phyloP scores from a whole-genome alignment of 2,797 vertebrate genomes.

The Falco biarmicus region DNA sequence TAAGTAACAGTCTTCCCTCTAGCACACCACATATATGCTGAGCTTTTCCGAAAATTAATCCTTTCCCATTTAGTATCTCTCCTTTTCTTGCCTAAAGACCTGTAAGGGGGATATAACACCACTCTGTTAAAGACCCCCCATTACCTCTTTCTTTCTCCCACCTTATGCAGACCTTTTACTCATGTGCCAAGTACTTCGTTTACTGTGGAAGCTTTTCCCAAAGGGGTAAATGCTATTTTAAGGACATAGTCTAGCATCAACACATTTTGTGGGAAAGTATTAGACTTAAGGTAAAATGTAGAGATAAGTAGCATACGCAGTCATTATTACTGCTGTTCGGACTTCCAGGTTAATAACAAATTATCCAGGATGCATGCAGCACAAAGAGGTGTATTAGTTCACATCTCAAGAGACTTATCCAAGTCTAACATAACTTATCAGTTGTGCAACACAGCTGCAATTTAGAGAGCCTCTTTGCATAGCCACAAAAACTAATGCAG shows the following conservation, averaged over 20 bases:
- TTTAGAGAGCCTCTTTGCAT: neutral
- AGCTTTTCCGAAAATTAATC: neutral
- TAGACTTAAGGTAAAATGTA: neutral
- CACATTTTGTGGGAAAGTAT: neutral
- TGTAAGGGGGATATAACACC: neutral
- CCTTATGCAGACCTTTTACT: neutral
- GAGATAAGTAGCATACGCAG: neutral
- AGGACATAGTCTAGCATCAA: neutral
- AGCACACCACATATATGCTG: neutral
- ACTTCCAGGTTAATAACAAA: neutral
- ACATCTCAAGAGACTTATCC: neutral
- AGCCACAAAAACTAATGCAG: slow-evolving; percentile 68
- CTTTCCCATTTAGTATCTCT: neutral
- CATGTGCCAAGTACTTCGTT: neutral
- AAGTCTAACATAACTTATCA: neutral
- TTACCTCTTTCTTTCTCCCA: neutral
- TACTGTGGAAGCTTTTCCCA: neutral
- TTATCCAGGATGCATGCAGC: neutral
- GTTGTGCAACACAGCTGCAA: slow-evolving; percentile 21
- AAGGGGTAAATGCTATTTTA: neutral
- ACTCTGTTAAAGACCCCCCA: neutral
- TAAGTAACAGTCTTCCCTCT: neutral
- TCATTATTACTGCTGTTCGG: neutral
- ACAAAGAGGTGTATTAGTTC: neutral
- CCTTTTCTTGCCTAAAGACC: neutral